phyloP scores from a whole-genome alignment of 2,797 vertebrate species.

The Cichlasoma orientale region DNA sequence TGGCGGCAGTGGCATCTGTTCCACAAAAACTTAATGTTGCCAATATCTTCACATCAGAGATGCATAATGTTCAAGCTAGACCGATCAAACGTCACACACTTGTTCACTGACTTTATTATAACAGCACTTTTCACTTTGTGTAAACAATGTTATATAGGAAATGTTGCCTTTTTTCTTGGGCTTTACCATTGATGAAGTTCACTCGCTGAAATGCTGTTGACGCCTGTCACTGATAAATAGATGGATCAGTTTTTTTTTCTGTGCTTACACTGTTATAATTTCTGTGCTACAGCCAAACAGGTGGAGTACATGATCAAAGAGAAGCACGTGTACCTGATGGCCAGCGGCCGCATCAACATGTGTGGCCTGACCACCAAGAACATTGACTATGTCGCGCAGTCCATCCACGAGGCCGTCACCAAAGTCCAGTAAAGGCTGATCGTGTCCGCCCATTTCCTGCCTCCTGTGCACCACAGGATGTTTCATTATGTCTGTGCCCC shows the following conservation, averaged over 20 bases:
- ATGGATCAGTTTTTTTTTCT: background rate
- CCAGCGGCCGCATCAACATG: constrained; percentile 98
- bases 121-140: too few relatives aligned
- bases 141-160: too few relatives aligned
- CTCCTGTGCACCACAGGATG: constrained; percentile 27
- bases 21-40: too few relatives aligned
- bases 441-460: constrained; percentile 8
- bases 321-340: constrained; percentile 96
- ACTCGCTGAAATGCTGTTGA: too few relatives aligned
- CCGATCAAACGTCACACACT: too few relatives aligned
- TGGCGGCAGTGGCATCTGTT: too few relatives aligned
- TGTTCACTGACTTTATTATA: too few relatives aligned
- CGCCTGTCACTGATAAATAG: too few relatives aligned
- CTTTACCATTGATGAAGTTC: background rate
- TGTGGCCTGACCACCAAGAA: constrained; percentile 95
- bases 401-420: constrained; percentile 93
- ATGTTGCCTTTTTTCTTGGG: too few relatives aligned
- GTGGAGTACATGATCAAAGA: constrained; percentile 92
- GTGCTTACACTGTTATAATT: background rate
- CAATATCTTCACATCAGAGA: too few relatives aligned
- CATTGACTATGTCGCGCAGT: constrained; percentile 93
- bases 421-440: constrained; percentile 83
- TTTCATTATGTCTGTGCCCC: constrained; percentile 1
- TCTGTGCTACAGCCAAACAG: constrained; percentile 87
- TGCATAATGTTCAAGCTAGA: too few relatives aligned